phyloP scores from a whole-genome alignment of 1,140 invertebrate genomes.

The Psilanteris sp. region DNA sequence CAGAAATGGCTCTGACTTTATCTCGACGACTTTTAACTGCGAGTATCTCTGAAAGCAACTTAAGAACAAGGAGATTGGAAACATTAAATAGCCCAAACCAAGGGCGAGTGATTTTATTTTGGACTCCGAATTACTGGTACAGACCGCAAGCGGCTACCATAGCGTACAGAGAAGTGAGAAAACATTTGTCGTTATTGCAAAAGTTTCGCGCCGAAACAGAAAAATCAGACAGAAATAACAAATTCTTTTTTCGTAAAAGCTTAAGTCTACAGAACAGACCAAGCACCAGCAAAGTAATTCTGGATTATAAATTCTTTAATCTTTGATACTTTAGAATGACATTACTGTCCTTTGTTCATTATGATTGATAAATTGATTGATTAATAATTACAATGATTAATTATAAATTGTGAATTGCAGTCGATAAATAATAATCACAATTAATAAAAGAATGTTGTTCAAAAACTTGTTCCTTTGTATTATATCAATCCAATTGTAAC shows the following conservation, averaged over 20 bases:
- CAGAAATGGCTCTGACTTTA: conserved; percentile 73
- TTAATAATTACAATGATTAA: too few relatives aligned
- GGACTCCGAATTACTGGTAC: conserved; percentile 82
- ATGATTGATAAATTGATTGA: too few relatives aligned
- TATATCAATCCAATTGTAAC: too few relatives aligned
- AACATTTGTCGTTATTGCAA: conserved; percentile 70
- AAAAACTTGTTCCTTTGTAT: too few relatives aligned
- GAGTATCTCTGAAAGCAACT: conserved; percentile 74
- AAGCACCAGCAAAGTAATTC: too few relatives aligned
- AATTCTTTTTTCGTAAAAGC: conserved; percentile 57
- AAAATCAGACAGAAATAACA: conserved; percentile 15
- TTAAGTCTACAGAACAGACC: too few relatives aligned
- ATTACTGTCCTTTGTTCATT: too few relatives aligned
- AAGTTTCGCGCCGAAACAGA: conserved; percentile 61
- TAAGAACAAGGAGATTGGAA: conserved; percentile 58
- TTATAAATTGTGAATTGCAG: too few relatives aligned
- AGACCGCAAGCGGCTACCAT: conserved; percentile 75
- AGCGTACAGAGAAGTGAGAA: conserved; percentile 76
- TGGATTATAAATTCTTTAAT: too few relatives aligned
- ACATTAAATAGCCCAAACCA: conserved; percentile 37
- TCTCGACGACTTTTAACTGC: conserved; percentile 76
- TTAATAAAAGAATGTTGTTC: too few relatives aligned
- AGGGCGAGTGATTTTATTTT: conserved; percentile 77
- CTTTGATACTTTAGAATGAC: too few relatives aligned
- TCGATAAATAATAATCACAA: too few relatives aligned